Evolutionary conservation across 2,797 vertebrate species (phyloP), one percentile per base, ranked within the genome.

Genomic region (Taeniopygia guttata): DNA sequence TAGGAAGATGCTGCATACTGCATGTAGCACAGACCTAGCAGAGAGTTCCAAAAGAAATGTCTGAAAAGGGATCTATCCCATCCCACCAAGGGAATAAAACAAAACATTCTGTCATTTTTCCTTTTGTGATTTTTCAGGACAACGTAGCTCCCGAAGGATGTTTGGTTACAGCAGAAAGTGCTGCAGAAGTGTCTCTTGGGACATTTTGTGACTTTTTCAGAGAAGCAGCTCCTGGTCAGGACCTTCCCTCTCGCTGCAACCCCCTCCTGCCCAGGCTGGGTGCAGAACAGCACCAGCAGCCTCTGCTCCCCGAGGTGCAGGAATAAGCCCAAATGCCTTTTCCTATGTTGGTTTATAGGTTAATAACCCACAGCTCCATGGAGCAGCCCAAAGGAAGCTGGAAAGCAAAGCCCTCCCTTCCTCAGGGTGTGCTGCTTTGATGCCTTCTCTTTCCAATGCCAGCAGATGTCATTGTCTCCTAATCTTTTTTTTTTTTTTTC

Each of bases 401-500:
- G 72, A 43, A 29, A 87, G 16, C 38, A 43, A 54, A 84, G 88
- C 32, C 40, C 49, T 59, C 22, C 36, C 32, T 64, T 45, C 1
- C 5, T 20, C 88, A 43, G 73, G 72, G 29, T 60, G 18, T 12
- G 30, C 75, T 54, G 68, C 15, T 72, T 77, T 94, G 84, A 93
- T 93, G 94, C 74, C 84, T 94, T 94, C 92, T 78, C 94, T 81
- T 93, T 11, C 78, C 87, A 59, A 87, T 89, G 84, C 95, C 94
- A 95, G 95, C 92, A 96, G 96, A 96, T 94, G 95, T 95, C 94
- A 96, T 95, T 91, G 90, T 94, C 87, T 95, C 94, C 96, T 93
- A 95, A 93, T 92, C 40, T 94, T 95, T 79, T 52, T 74, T 62
- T 70, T 36, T 49, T 81, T 68, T 54, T 43, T 17, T 66, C 26